A percentile compares a stretch with the other conserved stretches of the same genome.
phyloP scores from a whole-genome alignment of 2,888 invertebrate genomes.

The Tricholauxania praeusta region DNA sequence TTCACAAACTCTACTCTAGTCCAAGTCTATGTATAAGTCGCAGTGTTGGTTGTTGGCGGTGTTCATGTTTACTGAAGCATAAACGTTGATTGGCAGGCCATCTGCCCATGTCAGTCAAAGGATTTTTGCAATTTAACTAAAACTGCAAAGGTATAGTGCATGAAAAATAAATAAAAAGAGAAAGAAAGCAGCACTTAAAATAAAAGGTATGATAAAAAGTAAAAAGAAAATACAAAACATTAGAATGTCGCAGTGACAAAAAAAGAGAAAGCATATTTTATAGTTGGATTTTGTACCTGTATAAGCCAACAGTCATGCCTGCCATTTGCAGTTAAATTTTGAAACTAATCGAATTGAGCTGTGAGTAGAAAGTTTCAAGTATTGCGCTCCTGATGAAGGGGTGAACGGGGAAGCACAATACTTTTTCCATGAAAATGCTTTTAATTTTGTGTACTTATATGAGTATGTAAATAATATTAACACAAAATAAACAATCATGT shows the following conservation, averaged over 20 bases:
- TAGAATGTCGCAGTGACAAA: background rate
- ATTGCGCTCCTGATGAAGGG: too few species aligned
- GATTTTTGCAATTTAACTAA: conserved; percentile 51
- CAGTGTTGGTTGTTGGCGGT: conserved; percentile 34
- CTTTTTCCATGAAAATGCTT: too few species aligned
- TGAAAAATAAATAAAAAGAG: conserved; percentile 39
- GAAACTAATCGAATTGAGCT: conserved; percentile 22
- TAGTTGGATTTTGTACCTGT: background rate
- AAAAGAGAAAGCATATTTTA: background rate
- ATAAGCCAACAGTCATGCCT: background rate
- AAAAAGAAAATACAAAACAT: conserved; percentile 34
- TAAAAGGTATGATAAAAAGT: conserved; percentile 23
- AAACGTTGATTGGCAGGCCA: conserved; percentile 67
- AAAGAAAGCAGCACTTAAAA: conserved; percentile 4
- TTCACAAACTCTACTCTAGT: too few species aligned
- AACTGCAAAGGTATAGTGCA: conserved; percentile 45
- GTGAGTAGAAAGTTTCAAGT: background rate
- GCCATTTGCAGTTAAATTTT: conserved; percentile 15
- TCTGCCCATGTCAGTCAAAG: conserved; percentile 65
- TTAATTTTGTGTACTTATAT: too few species aligned
- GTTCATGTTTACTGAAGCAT: conserved; percentile 61
- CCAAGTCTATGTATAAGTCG: background rate
- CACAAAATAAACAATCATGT: too few species aligned
- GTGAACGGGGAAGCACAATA: too few species aligned
- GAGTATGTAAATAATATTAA: too few species aligned